phyloP scores from a whole-genome alignment of 2,797 vertebrate species.

The Todus mexicanus region DNA sequence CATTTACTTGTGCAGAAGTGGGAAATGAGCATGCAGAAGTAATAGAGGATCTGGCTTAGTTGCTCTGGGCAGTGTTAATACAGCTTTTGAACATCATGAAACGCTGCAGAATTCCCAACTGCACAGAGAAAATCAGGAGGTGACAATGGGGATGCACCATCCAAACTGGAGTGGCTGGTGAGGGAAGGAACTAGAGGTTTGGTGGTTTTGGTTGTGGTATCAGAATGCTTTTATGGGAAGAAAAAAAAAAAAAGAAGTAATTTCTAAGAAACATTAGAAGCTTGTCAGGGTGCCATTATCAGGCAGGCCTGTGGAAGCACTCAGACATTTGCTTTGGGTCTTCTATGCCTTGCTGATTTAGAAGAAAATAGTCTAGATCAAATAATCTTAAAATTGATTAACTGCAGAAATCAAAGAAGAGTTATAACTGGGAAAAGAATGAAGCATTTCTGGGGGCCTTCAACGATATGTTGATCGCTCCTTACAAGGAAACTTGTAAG shows the following conservation, averaged over 20 bases:
- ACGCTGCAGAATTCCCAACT: neutral
- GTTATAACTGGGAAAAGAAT: neutral
- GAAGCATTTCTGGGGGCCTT: neutral
- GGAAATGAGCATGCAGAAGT: neutral
- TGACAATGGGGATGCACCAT: fast-evolving
- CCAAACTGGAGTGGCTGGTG: neutral
- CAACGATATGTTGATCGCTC: neutral
- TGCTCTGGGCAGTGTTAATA: neutral
- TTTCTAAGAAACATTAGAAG: neutral
- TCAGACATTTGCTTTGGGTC: neutral
- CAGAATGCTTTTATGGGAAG: neutral
- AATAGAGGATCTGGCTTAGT: neutral
- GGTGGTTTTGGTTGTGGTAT: neutral
- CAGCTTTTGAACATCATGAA: neutral
- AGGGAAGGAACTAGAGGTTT: neutral
- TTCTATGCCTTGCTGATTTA: neutral
- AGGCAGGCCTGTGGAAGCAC: neutral
- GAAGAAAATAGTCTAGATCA: neutral
- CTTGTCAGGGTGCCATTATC: neutral
- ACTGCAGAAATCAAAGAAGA: neutral
- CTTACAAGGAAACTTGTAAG: neutral
- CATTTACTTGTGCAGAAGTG: neutral
- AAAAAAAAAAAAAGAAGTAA: neutral
- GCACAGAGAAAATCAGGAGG: neutral
- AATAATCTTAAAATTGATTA: neutral